Evolutionary conservation across 2,797 vertebrate species (phyloP).

Genomic region (Calcarius lapponicus): DNA sequence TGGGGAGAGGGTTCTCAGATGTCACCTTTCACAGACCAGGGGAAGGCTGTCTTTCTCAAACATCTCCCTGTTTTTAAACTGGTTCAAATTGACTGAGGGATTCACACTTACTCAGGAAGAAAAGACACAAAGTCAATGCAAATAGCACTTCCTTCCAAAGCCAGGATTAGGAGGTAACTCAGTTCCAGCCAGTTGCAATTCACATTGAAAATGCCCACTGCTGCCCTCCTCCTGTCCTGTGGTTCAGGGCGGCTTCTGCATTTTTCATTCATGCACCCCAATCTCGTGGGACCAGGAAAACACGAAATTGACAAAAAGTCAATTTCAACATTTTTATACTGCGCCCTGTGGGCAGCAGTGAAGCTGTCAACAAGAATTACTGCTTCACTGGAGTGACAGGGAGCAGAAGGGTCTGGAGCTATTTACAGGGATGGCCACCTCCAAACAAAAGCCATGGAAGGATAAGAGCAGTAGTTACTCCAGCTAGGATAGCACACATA

Average conservation of each 20-base stretch:
- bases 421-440: constrained; percentile 10
- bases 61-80: not conserved
- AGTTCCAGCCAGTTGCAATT: not conserved
- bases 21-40: not conserved
- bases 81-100: not conserved
- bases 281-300: not conserved
- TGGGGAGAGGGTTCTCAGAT: not conserved
- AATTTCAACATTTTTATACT: not conserved
- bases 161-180: not conserved
- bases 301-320: not conserved
- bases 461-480: not conserved
- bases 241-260: not conserved
- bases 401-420: constrained; percentile 28
- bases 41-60: not conserved
- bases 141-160: not conserved
- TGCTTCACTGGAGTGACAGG: not conserved
- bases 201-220: not conserved
- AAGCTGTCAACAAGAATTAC: constrained; percentile 19
- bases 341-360: not conserved
- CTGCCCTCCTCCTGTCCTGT: not conserved
- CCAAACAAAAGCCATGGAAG: not conserved
- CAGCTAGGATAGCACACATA: not conserved
- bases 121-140: not conserved
- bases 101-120: not conserved
- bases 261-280: not conserved